These are phyloP conservation scores for Siphlonurus alternatus DNA, from an alignment of 2,888 invertebrate genomes.

Conservation along the genomic window DNA sequence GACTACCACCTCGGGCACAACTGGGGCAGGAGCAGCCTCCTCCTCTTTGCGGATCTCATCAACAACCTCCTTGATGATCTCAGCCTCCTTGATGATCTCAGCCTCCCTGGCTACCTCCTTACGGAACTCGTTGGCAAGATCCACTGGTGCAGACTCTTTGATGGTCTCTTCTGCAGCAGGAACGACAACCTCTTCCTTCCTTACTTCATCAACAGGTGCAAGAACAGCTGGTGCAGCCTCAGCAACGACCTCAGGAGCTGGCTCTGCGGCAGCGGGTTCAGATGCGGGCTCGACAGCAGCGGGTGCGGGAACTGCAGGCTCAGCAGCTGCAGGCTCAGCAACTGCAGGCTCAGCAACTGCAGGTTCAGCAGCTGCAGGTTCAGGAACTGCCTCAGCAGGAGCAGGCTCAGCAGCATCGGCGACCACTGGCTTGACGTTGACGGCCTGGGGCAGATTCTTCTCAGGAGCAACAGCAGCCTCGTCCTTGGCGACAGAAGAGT, in stretches of 20 bases:
- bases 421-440: slow-evolving; percentile 11
- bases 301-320: slow-evolving; percentile 13
- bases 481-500: slow-evolving; percentile 24
- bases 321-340: slow-evolving; percentile 16
- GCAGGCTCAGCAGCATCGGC: slow-evolving; percentile 19
- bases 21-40: background rate
- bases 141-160: no score
- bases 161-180: no score
- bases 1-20: background rate
- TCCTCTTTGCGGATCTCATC: background rate
- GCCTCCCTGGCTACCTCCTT: background rate
- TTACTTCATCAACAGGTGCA: background rate
- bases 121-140: background rate
- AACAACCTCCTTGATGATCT: no score
- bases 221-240: background rate
- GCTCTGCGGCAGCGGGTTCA: slow-evolving; percentile 16
- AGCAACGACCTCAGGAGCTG: slow-evolving; percentile 9
- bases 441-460: slow-evolving; percentile 11
- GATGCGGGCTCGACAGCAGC: slow-evolving; percentile 16
- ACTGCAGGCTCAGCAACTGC: slow-evolving; percentile 13
- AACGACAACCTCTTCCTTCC: background rate
- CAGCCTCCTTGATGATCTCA: background rate
- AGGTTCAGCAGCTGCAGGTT: slow-evolving; percentile 4
- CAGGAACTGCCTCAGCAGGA: slow-evolving; percentile 11
- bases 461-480: slow-evolving; percentile 9